Conservation (phyloP, 64 coral and sea anemone genomes). For the Pachyseris speciosa region DNA sequence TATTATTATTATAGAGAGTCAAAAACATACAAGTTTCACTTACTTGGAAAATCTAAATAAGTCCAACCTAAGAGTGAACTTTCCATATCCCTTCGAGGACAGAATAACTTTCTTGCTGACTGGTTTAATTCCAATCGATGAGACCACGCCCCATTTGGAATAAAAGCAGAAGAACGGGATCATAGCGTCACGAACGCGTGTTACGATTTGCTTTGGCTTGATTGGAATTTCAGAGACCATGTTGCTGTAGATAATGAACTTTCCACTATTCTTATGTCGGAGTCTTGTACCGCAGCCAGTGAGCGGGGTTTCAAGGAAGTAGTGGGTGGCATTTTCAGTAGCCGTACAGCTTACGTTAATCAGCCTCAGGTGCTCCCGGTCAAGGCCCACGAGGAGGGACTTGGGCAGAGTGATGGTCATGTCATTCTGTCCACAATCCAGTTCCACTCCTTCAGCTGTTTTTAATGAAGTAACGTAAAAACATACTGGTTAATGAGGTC, state of each 20-base stretch:
- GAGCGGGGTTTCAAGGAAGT: neutral
- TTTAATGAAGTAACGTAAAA: neutral
- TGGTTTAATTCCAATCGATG: conserved; percentile 24
- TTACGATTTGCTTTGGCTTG: neutral
- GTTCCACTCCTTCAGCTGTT: conserved; percentile 33
- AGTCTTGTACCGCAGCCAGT: conserved; percentile 38
- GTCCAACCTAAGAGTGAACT: conserved; percentile 12
- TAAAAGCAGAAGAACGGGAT: conserved; percentile 67
- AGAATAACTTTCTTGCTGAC: conserved; percentile 19
- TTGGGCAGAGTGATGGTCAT: conserved; percentile 47
- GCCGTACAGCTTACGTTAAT: conserved; percentile 11
- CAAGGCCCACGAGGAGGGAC: conserved; percentile 17
- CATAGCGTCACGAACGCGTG: conserved; percentile 13
- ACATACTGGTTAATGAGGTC: neutral
- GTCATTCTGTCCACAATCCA: conserved; percentile 42
- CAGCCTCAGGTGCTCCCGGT: conserved; percentile 12
- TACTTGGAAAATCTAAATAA: neutral
- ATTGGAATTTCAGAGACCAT: conserved; percentile 26
- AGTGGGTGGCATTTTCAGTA: conserved; percentile 42
- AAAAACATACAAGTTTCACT: too few species aligned
- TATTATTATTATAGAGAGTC: too few species aligned
- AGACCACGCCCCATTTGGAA: conserved; percentile 31
- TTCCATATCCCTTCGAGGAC: neutral
- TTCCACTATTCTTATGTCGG: neutral
- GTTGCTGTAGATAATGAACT: conserved; percentile 53